Evolutionary conservation across 2,113 vertebrate species (phyloP).

Genomic region (Eclectus roratus): DNA sequence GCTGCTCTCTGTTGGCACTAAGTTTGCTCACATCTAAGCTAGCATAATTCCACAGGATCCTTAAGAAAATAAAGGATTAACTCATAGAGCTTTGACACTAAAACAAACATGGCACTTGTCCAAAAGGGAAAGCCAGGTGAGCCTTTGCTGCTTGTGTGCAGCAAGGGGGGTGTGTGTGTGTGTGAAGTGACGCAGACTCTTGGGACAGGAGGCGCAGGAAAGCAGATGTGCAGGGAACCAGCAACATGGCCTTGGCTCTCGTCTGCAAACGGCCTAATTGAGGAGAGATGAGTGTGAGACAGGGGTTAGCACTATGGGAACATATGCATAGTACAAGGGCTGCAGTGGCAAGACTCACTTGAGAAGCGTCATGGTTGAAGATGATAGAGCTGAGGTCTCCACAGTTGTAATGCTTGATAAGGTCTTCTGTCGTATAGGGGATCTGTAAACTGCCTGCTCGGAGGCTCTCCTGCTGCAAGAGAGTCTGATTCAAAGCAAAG

Average conservation of each 20-base stretch:
- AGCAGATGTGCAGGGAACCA: not conserved
- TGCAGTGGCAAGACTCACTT: constrained; percentile 68
- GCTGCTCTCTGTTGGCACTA: not conserved
- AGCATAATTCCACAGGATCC: not conserved
- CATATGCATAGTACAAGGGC: not conserved
- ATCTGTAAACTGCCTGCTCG: constrained; percentile 82
- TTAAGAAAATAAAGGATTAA: not conserved
- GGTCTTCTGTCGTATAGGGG: constrained; percentile 84
- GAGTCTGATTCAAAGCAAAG: constrained; percentile 91
- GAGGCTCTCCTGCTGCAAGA: constrained; percentile 86
- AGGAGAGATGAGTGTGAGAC: not conserved
- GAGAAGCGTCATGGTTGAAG: constrained; percentile 86
- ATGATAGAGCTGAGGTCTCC: constrained; percentile 89
- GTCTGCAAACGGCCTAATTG: not conserved
- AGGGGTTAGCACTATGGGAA: not conserved
- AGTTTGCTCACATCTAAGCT: not conserved
- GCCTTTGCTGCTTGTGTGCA: rapidly evolving
- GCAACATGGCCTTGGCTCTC: not conserved
- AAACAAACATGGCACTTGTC: rapidly evolving
- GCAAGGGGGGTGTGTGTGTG: not conserved
- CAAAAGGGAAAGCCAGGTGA: not conserved
- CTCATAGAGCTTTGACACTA: not conserved
- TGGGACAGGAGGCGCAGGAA: not conserved
- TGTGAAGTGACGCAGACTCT: not conserved
- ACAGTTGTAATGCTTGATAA: constrained; percentile 90